Conservation (phyloP, 2,888 invertebrate species). For the Drosophila melanocephala region DNA sequence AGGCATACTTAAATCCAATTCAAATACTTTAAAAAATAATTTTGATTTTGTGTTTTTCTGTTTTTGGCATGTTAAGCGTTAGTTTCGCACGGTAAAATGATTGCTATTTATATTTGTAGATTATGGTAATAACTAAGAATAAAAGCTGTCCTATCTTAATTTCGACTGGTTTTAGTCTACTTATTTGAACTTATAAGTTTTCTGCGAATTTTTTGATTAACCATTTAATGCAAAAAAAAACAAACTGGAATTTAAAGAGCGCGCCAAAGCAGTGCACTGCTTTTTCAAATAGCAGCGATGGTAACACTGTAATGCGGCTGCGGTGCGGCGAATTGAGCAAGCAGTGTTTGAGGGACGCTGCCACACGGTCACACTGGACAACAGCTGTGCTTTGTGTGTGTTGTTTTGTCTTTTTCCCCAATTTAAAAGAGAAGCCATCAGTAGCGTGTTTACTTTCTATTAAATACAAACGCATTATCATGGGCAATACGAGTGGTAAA, state of each 20-base stretch:
- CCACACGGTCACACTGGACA: conserved; percentile 40
- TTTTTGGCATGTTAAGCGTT: background rate
- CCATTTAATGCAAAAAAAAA: background rate
- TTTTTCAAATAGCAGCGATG: background rate
- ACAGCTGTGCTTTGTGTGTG: conserved; percentile 48
- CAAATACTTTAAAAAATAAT: background rate
- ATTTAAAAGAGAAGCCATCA: conserved; percentile 46
- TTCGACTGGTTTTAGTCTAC: background rate
- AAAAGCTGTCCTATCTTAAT: background rate
- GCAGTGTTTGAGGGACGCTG: background rate
- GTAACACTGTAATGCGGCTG: background rate
- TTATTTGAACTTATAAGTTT: background rate
- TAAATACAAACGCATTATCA: conserved; percentile 26
- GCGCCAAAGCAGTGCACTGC: background rate
- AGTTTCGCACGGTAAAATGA: background rate
- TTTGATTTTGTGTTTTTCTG: background rate
- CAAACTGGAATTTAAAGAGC: background rate
- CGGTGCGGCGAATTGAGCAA: conserved; percentile 14
- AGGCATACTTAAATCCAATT: background rate
- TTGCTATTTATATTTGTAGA: background rate
- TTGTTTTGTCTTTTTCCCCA: conserved; percentile 45
- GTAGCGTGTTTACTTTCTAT: conserved; percentile 51
- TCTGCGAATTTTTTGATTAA: background rate
- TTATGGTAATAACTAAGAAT: background rate
- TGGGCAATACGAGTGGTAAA: conserved; percentile 67